Evolutionary conservation across 2,888 invertebrate species (phyloP), one percentile per base, ranked within the genome.

Genomic region (Aelia acuminata): DNA sequence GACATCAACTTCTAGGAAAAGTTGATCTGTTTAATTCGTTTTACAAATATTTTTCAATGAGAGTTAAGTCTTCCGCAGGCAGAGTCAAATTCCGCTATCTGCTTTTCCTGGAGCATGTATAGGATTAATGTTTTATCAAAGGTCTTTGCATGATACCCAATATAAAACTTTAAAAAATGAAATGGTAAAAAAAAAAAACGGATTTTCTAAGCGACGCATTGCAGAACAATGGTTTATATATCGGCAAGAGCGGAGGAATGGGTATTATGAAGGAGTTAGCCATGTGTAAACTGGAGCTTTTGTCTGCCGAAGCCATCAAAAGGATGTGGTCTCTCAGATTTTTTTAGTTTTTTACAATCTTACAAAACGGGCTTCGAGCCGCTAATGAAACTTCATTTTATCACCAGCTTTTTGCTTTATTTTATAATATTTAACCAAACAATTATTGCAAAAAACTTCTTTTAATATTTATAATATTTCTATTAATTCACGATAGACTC

Each of bases 171-270:
- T 35, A 2, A 26, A 70, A 35, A 70, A 70, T 35, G 63, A 70
- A 70, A 70, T 20, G 7, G 15, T 15, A 70, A 70, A 70, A 70
- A 70, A 26, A 70, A 35, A 35, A 70, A 70, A 18, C 63, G 63
- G 26, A 35, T 70, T 70, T 35, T 18, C 63, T 70, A 70, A 70
- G 63, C 15, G 31, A 63, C 4, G 63, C 31, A 70, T 70, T 70
- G 63, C 57, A 35, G 35, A 70, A 70, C 63, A 70, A 70, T 70
- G 63, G 63, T 70, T 70, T 70, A 70, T 70, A 70, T 70, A 70
- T 70, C 63, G 31, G 13, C 11, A 13, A 57, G 57, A 57, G 57
- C 57, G 57, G 57, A 57, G 31, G 63, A 70, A 35, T 70, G 63
- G 63, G 31, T 70, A 70, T 70, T 70, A 70, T 70, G 63, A 70